Percentiles rank a stretch among this genome's conserved stretches.
Conservation (phyloP, 1,140 invertebrate species). For the Goniozus legneri region DNA sequence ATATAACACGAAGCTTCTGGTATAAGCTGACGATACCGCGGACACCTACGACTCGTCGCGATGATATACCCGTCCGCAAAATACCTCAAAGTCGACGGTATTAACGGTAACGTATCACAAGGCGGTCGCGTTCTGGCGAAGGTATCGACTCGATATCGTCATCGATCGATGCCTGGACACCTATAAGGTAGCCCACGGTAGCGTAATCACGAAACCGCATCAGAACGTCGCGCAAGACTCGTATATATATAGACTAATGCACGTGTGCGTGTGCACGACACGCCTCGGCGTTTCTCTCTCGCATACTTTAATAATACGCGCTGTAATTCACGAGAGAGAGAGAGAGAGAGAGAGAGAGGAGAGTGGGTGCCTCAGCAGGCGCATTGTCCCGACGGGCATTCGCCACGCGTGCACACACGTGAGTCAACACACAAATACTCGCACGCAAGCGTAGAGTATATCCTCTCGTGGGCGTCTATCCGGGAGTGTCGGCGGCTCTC, state of each 20-base stretch:
- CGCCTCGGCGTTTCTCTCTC: slow-evolving; percentile 17
- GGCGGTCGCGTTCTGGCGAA: neutral
- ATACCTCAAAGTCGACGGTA: no score
- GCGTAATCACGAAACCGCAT: neutral
- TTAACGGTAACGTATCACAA: no score
- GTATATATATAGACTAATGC: no score
- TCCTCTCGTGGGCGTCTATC: neutral
- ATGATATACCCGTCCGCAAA: no score
- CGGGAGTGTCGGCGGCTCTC: neutral
- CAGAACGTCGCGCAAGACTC: neutral
- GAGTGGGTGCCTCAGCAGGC: slow-evolving; percentile 31
- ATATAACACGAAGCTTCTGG: no score
- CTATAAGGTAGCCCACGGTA: neutral
- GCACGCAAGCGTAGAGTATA: no score
- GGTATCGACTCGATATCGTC: neutral
- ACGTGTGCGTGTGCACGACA: no score
- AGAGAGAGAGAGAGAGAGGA: no score
- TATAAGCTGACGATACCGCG: no score
- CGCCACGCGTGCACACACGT: no score
- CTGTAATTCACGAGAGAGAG: slow-evolving; percentile 41
- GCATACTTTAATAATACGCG: slow-evolving; percentile 37
- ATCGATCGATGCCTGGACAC: neutral
- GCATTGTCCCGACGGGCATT: slow-evolving; percentile 29
- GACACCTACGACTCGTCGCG: no score
- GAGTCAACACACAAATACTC: no score